phyloP scores from a whole-genome alignment of 2,888 invertebrate species.

The Drosophila basisetae region DNA sequence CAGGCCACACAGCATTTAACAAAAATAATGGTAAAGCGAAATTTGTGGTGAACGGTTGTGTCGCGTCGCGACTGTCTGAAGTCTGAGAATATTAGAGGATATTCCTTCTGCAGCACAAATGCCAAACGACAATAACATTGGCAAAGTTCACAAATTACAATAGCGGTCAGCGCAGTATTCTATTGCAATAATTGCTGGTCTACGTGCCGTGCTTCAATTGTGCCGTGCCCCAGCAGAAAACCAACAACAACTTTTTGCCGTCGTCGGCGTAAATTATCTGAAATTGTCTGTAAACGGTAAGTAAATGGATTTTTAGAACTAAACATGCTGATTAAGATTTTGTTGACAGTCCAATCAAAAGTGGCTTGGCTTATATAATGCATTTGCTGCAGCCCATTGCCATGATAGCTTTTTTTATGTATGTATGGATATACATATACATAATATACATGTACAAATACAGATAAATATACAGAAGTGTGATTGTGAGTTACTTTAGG shows the following conservation, averaged over 20 bases:
- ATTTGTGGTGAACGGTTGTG: slow-evolving; percentile 41
- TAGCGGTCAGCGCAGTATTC: not conserved
- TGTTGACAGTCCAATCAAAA: slow-evolving; percentile 12
- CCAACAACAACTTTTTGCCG: slow-evolving; percentile 22
- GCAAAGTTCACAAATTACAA: not conserved
- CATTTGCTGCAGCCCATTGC: slow-evolving; percentile 15
- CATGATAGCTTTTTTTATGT: slow-evolving; percentile 14
- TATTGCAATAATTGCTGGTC: not conserved
- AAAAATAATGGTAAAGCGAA: slow-evolving; percentile 53
- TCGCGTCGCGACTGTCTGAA: slow-evolving; percentile 45
- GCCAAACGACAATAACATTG: slow-evolving; percentile 13
- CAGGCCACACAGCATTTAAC: slow-evolving; percentile 20
- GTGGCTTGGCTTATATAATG: slow-evolving; percentile 49
- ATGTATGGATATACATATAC: not conserved
- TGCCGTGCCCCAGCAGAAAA: slow-evolving; percentile 4
- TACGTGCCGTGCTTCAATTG: not conserved
- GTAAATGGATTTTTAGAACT: slow-evolving; percentile 20
- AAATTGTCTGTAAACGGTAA: slow-evolving; percentile 46
- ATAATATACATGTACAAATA: not conserved
- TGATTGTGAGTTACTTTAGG: slow-evolving; percentile 9
- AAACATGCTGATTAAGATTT: slow-evolving; percentile 11
- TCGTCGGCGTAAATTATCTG: slow-evolving; percentile 33
- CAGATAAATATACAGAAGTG: not conserved
- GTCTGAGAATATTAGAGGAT: slow-evolving; percentile 18
- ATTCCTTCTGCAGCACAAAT: slow-evolving; percentile 6